phyloP scores from a whole-genome alignment of 2,113 vertebrate genomes.

The Alexandromys fortis region DNA sequence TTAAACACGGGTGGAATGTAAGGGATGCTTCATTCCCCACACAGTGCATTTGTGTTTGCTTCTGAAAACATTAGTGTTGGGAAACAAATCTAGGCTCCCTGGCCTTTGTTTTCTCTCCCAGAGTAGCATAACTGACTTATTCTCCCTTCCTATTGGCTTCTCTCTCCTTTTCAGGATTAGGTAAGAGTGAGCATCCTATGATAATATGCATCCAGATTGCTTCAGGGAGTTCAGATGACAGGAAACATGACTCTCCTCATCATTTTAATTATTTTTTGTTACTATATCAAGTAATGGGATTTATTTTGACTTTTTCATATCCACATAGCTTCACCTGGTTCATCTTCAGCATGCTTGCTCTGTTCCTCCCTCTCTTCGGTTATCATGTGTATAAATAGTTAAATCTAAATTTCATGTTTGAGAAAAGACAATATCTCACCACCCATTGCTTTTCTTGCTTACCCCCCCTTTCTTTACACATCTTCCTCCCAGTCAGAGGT shows the following conservation, averaged over 20 bases:
- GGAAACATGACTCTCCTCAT: conserved; percentile 17
- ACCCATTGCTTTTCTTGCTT: background rate
- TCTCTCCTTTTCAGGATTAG: background rate
- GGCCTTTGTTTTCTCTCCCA: background rate
- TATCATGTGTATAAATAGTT: background rate
- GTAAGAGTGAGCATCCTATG: background rate
- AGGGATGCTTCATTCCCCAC: background rate
- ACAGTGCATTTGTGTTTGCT: background rate
- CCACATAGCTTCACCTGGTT: background rate
- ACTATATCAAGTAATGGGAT: background rate
- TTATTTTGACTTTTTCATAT: background rate
- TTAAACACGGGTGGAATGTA: background rate
- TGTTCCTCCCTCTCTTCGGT: too few relatives aligned
- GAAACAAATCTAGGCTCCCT: background rate
- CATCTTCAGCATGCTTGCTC: background rate
- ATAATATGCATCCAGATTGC: background rate
- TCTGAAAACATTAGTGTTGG: background rate
- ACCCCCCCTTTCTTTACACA: background rate
- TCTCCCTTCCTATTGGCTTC: background rate
- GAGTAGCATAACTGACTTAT: background rate
- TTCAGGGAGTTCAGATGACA: background rate
- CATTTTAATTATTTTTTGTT: background rate
- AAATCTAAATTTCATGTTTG: background rate
- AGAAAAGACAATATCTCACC: background rate
- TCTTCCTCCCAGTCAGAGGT: background rate